A percentile compares a stretch with the other conserved stretches of the same genome.
Conservation (phyloP, 1,140 invertebrate genomes). For the Gryllus bimaculatus region DNA sequence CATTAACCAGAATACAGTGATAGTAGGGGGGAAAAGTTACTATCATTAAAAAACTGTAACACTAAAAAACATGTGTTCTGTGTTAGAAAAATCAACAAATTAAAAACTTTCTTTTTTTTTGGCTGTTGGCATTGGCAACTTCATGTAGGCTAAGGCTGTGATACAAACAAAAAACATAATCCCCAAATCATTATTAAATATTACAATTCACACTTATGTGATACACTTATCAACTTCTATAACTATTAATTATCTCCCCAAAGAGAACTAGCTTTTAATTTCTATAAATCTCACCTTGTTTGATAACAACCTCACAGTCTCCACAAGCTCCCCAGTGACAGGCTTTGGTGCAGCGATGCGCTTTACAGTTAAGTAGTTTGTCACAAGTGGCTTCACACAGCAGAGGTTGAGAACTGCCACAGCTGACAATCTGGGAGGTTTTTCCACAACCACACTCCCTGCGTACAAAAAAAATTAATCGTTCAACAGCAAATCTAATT, state of each 20-base stretch:
- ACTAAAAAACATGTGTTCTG: too few relatives aligned
- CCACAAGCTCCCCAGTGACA: slow-evolving; percentile 47
- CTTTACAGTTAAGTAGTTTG: slow-evolving; percentile 59
- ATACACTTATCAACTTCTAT: not conserved
- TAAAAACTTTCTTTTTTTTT: too few relatives aligned
- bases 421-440: slow-evolving; percentile 56
- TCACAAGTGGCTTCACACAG: slow-evolving; percentile 63
- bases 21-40: too few relatives aligned
- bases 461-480: not conserved
- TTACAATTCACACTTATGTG: too few relatives aligned
- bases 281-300: slow-evolving; percentile 35
- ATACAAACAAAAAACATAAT: too few relatives aligned
- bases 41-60: too few relatives aligned
- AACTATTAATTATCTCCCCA: not conserved
- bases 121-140: too few relatives aligned
- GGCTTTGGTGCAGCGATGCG: slow-evolving; percentile 43
- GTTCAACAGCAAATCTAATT: too few relatives aligned
- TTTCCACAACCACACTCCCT: slow-evolving; percentile 64
- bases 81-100: too few relatives aligned
- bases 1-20: too few relatives aligned
- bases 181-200: too few relatives aligned
- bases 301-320: slow-evolving; percentile 43
- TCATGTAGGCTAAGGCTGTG: too few relatives aligned
- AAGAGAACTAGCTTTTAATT: slow-evolving; percentile 11
- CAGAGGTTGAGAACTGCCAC: slow-evolving; percentile 54